Percentiles rank a stretch among this genome's conserved stretches.
Conservation (phyloP, 2,113 vertebrate genomes). For the Hippocampus comes region DNA sequence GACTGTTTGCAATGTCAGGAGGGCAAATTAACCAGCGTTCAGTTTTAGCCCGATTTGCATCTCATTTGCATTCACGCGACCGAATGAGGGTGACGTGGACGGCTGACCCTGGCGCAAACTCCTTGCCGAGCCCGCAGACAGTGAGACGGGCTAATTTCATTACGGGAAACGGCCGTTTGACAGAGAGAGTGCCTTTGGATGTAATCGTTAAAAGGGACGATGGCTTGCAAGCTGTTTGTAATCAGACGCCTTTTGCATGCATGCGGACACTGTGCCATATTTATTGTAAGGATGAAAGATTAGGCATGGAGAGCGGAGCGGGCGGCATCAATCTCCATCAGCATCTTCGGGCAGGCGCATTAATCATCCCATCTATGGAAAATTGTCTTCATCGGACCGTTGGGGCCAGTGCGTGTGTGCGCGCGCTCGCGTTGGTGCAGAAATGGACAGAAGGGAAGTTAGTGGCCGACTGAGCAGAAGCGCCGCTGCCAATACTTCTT, state of each 20-base stretch:
- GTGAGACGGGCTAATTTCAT: slow-evolving; percentile 70
- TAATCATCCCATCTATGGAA: slow-evolving; percentile 67
- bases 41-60: slow-evolving; percentile 71
- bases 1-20: slow-evolving; percentile 77
- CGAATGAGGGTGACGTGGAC: slow-evolving; percentile 71
- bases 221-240: slow-evolving; percentile 73
- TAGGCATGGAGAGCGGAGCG: slow-evolving; percentile 61
- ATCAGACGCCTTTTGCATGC: slow-evolving; percentile 60
- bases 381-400: slow-evolving; percentile 50
- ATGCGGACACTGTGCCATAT: slow-evolving; percentile 73
- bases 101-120: slow-evolving; percentile 68
- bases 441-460: slow-evolving; percentile 62
- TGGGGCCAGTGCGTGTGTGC: slow-evolving; percentile 40
- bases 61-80: slow-evolving; percentile 74
- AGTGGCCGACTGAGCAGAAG: slow-evolving; percentile 60
- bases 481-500: slow-evolving; percentile 46
- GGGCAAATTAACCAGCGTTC: slow-evolving; percentile 78
- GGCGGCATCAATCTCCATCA: slow-evolving; percentile 76
- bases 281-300: slow-evolving; percentile 79
- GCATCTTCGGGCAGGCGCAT: slow-evolving; percentile 60
- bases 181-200: slow-evolving; percentile 66
- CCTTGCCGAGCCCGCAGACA: slow-evolving; percentile 56
- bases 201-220: slow-evolving; percentile 64
- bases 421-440: slow-evolving; percentile 24
- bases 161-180: slow-evolving; percentile 65